Evolutionary conservation across 2,797 vertebrate species (phyloP), one percentile per base, ranked within the genome.

Genomic region (Muscicapa comitata): DNA sequence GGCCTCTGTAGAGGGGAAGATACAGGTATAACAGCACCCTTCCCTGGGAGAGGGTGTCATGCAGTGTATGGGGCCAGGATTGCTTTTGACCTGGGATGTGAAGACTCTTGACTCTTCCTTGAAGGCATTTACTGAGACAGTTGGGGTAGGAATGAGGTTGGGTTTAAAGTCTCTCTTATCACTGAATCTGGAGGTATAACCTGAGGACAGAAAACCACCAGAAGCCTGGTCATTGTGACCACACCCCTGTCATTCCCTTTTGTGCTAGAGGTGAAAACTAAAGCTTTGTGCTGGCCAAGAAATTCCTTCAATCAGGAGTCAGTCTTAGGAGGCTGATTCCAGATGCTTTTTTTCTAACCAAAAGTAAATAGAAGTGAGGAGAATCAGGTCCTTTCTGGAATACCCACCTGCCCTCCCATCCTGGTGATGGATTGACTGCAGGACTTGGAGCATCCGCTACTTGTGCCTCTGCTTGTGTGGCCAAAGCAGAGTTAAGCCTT

Each of bases 401-500:
- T 42, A 80, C 10, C 31, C 70, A 42, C 13, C 53, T 66, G 25
- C 25, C 37, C 20, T 82, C 37, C 20, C 63, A 61, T n/a, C 54
- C 42, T 88, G 40, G 28, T 17, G 13, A 13, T 16, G 4, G 16
- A 3, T 0, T 21, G 48, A 7, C 37, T 58, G 35, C 8, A 86
- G 35, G 48, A 10, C 40, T 11, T 1, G 5, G 74, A 93, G 10
- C 59, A 70, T 76, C 54, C 33, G 79, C 63, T 47, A 3, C 10
- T 48, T 70, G 33, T 63, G 21, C 48, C 48, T 68, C 62, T 38
- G 70, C 37, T 67, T 1, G 0, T 9, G 17, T 47, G 76, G 73
- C 59, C 94, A 94, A 84, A 96, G 51, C 70, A 90, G 89, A 93
- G 91, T 94, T 96, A 94, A 94, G 55, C 78, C 43, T 87, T 50